A percentile compares a stretch with the other conserved stretches of the same genome.
Conservation (phyloP, 2,888 invertebrate species). For the Ectemnius continuus region DNA sequence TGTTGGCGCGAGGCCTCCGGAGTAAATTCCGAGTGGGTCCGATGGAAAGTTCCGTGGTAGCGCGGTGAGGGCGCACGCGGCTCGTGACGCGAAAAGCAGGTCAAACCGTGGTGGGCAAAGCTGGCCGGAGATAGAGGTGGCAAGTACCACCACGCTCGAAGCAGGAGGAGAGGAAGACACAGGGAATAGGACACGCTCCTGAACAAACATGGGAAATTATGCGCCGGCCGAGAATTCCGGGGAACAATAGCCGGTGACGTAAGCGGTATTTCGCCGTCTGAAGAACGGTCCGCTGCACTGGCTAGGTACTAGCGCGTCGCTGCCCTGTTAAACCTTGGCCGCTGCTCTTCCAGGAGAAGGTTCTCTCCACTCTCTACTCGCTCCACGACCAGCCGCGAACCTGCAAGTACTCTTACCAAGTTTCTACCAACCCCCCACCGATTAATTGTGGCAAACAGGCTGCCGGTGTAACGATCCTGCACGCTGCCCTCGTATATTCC, state of each 20-base stretch:
- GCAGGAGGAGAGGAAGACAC: neutral
- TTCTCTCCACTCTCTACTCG: neutral
- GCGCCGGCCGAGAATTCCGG: conserved; percentile 47
- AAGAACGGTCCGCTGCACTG: conserved; percentile 48
- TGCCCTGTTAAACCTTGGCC: too few species aligned
- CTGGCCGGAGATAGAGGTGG: neutral
- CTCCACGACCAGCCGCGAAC: neutral
- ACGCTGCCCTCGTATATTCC: neutral
- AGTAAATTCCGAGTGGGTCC: too few species aligned
- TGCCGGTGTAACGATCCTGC: conserved; percentile 6
- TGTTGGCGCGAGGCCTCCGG: neutral
- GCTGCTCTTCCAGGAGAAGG: conserved; percentile 7
- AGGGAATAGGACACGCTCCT: conserved; percentile 28
- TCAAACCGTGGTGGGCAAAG: neutral
- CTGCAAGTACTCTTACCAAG: conserved; percentile 19
- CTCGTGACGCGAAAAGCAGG: neutral
- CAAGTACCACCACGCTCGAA: neutral
- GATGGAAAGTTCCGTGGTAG: too few species aligned
- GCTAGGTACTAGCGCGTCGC: conserved; percentile 28
- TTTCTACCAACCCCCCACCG: conserved; percentile 11
- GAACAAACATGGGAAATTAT: conserved; percentile 56
- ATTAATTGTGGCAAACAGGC: conserved; percentile 20
- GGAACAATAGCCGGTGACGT: conserved; percentile 56
- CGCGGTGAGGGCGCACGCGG: too few species aligned
- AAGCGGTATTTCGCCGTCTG: conserved; percentile 54